Conservation (phyloP, 2,888 invertebrate species). For the Crematogaster levior region DNA sequence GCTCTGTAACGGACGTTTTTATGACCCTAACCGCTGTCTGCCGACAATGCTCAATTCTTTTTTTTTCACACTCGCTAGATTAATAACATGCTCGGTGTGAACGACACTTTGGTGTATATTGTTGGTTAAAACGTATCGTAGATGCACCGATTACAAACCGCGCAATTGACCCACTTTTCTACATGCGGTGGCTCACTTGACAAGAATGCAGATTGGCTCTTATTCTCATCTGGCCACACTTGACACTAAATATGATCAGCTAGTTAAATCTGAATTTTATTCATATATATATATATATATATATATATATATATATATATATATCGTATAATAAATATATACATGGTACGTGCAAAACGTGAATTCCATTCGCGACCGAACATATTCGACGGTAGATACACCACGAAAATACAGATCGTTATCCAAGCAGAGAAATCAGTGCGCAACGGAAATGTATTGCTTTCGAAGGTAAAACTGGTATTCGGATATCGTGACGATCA, state of each 20-base stretch:
- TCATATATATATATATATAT: constrained; percentile 14
- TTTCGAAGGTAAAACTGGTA: neutral
- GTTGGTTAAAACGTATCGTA: constrained; percentile 25
- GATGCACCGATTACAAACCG: constrained; percentile 19
- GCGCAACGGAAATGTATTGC: constrained; percentile 32
- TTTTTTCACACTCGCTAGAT: constrained; percentile 6
- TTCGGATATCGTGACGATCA: constrained; percentile 19
- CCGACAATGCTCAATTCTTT: constrained; percentile 8
- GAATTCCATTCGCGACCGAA: constrained; percentile 5
- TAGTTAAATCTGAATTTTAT: constrained; percentile 21
- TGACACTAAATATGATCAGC: constrained; percentile 27
- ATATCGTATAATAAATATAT: constrained; percentile 26
- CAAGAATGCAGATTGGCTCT: constrained; percentile 41
- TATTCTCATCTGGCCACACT: constrained; percentile 29
- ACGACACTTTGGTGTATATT: constrained; percentile 20
- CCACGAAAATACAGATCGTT: constrained; percentile 38
- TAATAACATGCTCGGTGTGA: constrained; percentile 34
- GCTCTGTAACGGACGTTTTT: constrained; percentile 13
- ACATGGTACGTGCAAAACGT: constrained; percentile 9
- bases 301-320: neutral
- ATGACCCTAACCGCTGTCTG: constrained; percentile 16
- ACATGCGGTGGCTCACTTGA: constrained; percentile 29
- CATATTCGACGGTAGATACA: constrained; percentile 20
- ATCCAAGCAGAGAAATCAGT: constrained; percentile 29
- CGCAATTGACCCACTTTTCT: constrained; percentile 47